Evolutionary conservation across 2,113 vertebrate species (phyloP).

Genomic region (Phocoena phocoena): DNA sequence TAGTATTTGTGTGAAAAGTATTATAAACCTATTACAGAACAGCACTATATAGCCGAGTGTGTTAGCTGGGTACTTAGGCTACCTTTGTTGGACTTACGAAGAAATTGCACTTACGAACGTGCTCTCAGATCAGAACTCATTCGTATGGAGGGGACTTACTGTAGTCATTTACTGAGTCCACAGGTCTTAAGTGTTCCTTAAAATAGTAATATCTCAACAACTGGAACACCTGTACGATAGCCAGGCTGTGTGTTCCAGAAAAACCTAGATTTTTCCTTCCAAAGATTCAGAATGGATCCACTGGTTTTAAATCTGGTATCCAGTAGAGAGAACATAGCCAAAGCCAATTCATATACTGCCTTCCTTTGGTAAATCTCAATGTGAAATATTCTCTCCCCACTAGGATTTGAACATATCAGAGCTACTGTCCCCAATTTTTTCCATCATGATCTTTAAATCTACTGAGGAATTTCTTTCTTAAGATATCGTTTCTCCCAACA

Average conservation of each 20-base stretch:
- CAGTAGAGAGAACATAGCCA: fast-evolving
- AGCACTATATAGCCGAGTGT: no score
- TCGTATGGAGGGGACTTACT: no score
- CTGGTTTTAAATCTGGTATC: no score
- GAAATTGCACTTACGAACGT: no score
- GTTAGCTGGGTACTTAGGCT: no score
- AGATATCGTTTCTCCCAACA: neutral
- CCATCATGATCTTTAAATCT: neutral
- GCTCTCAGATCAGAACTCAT: no score
- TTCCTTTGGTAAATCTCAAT: neutral
- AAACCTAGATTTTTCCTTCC: neutral
- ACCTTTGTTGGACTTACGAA: no score
- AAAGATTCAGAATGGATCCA: neutral
- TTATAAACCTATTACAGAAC: no score
- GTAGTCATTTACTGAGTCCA: neutral
- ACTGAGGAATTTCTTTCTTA: neutral
- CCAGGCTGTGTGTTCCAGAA: fast-evolving
- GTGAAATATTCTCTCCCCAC: neutral
- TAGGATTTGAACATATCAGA: neutral
- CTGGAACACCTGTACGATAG: fast-evolving
- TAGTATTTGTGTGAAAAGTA: no score
- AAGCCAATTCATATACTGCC: neutral
- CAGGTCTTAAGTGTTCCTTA: neutral
- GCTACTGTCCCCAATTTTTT: fast-evolving
- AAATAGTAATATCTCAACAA: no score